phyloP scores from a whole-genome alignment of 2,888 invertebrate genomes.

The Pocota personata region DNA sequence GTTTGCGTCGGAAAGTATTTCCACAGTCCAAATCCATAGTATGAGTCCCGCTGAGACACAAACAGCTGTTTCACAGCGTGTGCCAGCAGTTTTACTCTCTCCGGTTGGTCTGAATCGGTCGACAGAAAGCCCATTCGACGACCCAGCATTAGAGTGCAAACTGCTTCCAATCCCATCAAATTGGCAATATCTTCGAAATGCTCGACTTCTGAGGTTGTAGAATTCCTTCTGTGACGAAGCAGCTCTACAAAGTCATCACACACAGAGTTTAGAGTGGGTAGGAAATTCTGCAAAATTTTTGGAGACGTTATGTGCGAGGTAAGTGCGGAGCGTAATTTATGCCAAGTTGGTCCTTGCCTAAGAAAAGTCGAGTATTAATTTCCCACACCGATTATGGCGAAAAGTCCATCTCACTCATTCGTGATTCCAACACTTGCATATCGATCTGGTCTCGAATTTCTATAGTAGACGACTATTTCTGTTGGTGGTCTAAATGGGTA shows the following conservation, averaged over 20 bases:
- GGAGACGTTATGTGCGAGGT: constrained; percentile 91
- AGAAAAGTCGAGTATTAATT: constrained; percentile 9
- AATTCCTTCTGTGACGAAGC: constrained; percentile 84
- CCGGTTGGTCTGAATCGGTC: constrained; percentile 83
- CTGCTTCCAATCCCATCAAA: constrained; percentile 91
- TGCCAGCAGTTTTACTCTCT: constrained; percentile 86
- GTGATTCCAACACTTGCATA: constrained; percentile 92
- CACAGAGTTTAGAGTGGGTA: constrained; percentile 89
- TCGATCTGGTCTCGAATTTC: constrained; percentile 89
- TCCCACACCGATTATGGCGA: background rate
- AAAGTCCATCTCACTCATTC: constrained; percentile 87
- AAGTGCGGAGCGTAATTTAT: constrained; percentile 87
- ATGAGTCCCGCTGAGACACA: constrained; percentile 90
- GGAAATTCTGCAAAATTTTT: constrained; percentile 88
- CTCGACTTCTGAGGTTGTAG: constrained; percentile 84
- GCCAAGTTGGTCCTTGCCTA: constrained; percentile 92
- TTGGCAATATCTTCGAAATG: constrained; percentile 90
- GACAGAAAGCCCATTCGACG: constrained; percentile 89
- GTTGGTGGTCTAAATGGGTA: constrained; percentile 92
- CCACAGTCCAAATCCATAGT: constrained; percentile 91
- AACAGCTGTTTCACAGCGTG: constrained; percentile 91
- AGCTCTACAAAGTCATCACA: constrained; percentile 90
- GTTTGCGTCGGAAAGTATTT: constrained; percentile 89
- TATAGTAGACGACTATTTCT: constrained; percentile 90
- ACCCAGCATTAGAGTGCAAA: constrained; percentile 91